Conservation (phyloP, 64 coral and sea anemone genomes). For the Exaiptasia diaphana region DNA sequence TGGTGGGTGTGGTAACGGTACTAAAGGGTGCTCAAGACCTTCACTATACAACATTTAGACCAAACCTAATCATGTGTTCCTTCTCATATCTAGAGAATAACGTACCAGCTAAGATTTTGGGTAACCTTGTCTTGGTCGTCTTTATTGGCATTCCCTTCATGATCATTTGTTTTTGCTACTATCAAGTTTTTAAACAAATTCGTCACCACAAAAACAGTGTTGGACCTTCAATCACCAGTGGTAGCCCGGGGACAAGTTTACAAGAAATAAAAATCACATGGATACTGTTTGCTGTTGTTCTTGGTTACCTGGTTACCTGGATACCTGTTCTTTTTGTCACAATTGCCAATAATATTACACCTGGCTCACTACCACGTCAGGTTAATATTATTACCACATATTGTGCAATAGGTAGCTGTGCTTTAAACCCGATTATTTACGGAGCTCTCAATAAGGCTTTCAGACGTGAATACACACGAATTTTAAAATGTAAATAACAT, state of each 20-base stretch:
- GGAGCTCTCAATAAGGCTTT: constrained; percentile 21
- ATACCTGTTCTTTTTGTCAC: constrained; percentile 11
- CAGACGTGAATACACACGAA: constrained; percentile 14
- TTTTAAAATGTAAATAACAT: not conserved
- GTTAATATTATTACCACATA: not conserved
- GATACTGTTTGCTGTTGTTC: constrained; percentile 3
- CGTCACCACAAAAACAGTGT: constrained; percentile 1
- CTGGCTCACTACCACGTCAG: not conserved
- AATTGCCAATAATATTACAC: not conserved
- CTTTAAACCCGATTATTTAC: constrained; percentile 35
- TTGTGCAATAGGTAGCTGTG: not conserved
- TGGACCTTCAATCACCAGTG: not conserved
- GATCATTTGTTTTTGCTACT: constrained; percentile 18
- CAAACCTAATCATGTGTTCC: not conserved
- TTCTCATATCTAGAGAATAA: not conserved
- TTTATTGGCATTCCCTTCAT: not conserved
- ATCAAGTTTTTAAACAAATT: constrained; percentile 23
- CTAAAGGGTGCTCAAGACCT: not conserved
- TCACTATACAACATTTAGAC: not conserved
- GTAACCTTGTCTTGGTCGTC: not conserved
- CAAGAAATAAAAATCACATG: constrained; percentile 62
- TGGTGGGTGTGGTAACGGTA: not conserved
- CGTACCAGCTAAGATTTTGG: not conserved
- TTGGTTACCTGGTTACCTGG: not conserved
- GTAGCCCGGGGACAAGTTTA: not conserved